These are phyloP conservation scores for Tetragnatha montana DNA, from an alignment of 2,888 invertebrate species.

Conservation along the genomic window DNA sequence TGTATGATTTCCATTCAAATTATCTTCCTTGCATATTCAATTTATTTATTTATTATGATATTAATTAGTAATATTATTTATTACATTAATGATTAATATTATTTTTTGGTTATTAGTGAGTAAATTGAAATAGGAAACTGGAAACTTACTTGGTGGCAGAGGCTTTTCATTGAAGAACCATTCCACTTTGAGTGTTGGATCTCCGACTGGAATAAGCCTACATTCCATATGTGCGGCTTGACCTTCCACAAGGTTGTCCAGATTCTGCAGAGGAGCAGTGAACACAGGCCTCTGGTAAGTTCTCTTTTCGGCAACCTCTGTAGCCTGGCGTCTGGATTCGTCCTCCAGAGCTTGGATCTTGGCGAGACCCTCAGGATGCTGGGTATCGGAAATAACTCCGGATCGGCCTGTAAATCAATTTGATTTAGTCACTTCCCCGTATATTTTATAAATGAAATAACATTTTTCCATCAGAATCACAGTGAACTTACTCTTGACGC, in stretches of 20 bases:
- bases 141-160: constrained; percentile 73
- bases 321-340: constrained; percentile 82
- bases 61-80: not conserved
- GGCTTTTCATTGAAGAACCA: constrained; percentile 96
- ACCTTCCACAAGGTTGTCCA: constrained; percentile 86
- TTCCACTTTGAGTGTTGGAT: constrained; percentile 90
- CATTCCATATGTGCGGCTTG: constrained; percentile 94
- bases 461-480: not conserved
- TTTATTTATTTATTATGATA: not conserved
- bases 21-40: not conserved
- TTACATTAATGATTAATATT: not conserved
- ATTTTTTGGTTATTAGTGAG: not conserved
- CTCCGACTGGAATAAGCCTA: constrained; percentile 86
- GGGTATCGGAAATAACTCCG: constrained; percentile 89
- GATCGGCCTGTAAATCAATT: constrained; percentile 44
- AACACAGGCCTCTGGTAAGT: constrained; percentile 83
- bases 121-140: not conserved
- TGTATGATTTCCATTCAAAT: not conserved
- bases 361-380: constrained; percentile 93
- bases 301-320: constrained; percentile 84
- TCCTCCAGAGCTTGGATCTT: constrained; percentile 94
- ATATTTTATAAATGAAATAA: not conserved
- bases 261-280: constrained; percentile 88
- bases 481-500: constrained; percentile 80
- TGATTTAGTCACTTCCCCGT: not conserved